Evolutionary conservation across 2,888 invertebrate genomes (phyloP).

Genomic region (Eupithecia subfuscata): DNA sequence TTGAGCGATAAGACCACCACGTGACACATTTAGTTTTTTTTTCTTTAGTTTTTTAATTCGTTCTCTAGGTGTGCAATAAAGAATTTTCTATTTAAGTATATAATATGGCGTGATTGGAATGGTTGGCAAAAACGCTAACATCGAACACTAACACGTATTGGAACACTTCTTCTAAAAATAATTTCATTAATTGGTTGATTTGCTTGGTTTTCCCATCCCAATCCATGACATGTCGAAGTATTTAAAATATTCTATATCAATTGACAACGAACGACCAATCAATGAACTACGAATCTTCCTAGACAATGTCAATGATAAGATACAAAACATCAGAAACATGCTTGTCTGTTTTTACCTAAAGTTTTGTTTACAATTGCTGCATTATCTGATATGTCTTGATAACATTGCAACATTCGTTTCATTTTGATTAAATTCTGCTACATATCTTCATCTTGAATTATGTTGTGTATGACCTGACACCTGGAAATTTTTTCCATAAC

Average conservation of each 20-base stretch:
- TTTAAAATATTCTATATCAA: background rate
- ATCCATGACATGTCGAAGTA: background rate
- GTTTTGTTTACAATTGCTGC: constrained; percentile 1
- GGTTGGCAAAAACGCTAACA: background rate
- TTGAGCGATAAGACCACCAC: too few relatives aligned
- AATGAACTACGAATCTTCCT: constrained; percentile 9
- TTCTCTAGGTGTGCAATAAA: too few relatives aligned
- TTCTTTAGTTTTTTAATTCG: too few relatives aligned
- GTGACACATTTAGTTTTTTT: too few relatives aligned
- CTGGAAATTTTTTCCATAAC: background rate
- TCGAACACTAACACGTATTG: background rate
- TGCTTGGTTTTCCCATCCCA: background rate
- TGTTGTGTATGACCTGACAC: background rate
- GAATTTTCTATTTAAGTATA: too few relatives aligned
- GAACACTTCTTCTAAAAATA: background rate
- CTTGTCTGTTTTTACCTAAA: constrained; percentile 2
- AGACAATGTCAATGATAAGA: constrained; percentile 10
- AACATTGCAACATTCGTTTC: constrained; percentile 1
- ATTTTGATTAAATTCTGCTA: background rate
- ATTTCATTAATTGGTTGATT: background rate
- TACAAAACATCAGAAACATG: constrained; percentile 8
- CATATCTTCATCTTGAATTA: background rate
- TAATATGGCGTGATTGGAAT: background rate
- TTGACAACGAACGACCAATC: constrained; percentile 18
- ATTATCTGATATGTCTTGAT: background rate